Conservation (phyloP, 2,888 invertebrate genomes). For the Dryobotodes eremita region DNA sequence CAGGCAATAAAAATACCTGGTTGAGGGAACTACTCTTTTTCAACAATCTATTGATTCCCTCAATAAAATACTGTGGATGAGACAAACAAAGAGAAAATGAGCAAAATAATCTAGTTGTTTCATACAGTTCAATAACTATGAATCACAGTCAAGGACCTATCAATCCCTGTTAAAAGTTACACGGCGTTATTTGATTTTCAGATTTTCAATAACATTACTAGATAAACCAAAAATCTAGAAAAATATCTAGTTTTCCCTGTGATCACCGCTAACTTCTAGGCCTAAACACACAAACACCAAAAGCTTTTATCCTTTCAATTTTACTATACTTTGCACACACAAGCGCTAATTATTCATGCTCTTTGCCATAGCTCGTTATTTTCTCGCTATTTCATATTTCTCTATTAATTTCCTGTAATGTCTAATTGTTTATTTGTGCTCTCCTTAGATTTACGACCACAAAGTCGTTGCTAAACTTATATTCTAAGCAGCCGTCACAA, state of each 20-base stretch:
- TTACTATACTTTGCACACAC: conserved; percentile 27
- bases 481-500: conserved; percentile 92
- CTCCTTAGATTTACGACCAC: conserved; percentile 93
- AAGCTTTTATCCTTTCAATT: conserved; percentile 16
- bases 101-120: not conserved
- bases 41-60: not conserved
- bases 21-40: not conserved
- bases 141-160: not conserved
- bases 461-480: conserved; percentile 93
- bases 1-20: not conserved
- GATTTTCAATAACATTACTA: not conserved
- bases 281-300: not conserved
- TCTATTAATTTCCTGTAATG: conserved; percentile 70
- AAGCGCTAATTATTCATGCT: conserved; percentile 26
- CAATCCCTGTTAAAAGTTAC: not conserved
- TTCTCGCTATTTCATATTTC: conserved; percentile 15
- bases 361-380: conserved; percentile 6
- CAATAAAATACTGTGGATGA: not conserved
- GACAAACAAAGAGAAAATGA: not conserved
- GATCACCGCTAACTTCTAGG: conserved; percentile 45
- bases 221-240: not conserved
- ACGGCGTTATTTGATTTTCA: not conserved
- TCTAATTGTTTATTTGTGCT: conserved; percentile 77
- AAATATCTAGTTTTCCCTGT: not conserved
- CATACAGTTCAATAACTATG: not conserved